phyloP scores from a whole-genome alignment of 92 coral and sea anemone species.

The Anthopleura xanthogrammica region DNA sequence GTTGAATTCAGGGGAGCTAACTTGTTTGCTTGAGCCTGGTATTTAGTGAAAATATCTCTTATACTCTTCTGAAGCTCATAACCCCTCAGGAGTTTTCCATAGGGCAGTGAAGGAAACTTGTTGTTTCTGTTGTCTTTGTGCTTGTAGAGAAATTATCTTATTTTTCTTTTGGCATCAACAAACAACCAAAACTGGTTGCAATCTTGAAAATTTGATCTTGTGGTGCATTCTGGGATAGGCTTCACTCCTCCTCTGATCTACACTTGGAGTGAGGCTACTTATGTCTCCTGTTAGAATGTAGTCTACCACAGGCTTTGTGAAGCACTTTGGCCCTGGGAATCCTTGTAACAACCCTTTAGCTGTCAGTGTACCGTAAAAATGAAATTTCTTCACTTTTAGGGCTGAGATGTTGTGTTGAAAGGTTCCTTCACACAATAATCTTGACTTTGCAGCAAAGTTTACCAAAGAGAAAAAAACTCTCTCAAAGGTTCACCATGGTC shows the following conservation, averaged over 20 bases:
- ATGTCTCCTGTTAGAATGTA: slow-evolving; percentile 31
- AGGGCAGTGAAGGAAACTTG: too few species aligned
- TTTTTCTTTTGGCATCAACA: too few species aligned
- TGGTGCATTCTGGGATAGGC: slow-evolving; percentile 7
- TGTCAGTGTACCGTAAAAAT: slow-evolving; percentile 29
- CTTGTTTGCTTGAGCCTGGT: too few species aligned
- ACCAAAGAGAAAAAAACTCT: slow-evolving; percentile 12
- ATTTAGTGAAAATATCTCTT: too few species aligned
- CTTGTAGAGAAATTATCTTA: too few species aligned
- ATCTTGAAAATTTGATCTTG: too few species aligned
- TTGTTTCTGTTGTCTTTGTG: too few species aligned
- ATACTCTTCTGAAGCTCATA: too few species aligned
- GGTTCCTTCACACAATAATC: slow-evolving; percentile 15
- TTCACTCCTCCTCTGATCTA: slow-evolving; percentile 39
- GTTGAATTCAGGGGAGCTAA: too few species aligned
- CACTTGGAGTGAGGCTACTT: slow-evolving; percentile 33
- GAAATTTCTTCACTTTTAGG: neutral
- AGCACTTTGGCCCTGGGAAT: slow-evolving; percentile 42
- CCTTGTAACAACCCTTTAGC: slow-evolving; percentile 40
- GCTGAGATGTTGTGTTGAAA: slow-evolving; percentile 38
- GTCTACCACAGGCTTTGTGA: slow-evolving; percentile 34
- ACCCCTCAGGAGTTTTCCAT: too few species aligned
- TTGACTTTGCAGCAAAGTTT: slow-evolving; percentile 3
- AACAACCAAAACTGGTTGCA: too few species aligned
- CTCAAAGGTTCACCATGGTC: slow-evolving; percentile 20